Evolutionary conservation across 2,797 vertebrate genomes (phyloP).

Genomic region (Enteromius argenteus): DNA sequence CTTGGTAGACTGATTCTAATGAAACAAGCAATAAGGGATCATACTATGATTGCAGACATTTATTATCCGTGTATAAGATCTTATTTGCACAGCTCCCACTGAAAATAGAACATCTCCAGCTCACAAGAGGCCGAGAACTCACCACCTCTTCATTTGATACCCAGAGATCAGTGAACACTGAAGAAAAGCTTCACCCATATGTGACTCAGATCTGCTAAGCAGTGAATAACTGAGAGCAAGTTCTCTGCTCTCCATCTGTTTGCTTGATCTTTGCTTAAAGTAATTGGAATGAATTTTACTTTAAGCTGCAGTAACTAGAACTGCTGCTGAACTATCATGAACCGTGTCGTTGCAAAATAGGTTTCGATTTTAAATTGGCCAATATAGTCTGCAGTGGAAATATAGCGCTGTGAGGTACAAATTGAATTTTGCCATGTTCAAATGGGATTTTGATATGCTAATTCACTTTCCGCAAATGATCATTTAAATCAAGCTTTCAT

Average conservation of each 20-base stretch:
- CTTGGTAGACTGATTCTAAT: slow-evolving; percentile 61
- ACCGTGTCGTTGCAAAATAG: slow-evolving; percentile 15
- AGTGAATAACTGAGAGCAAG: slow-evolving; percentile 1
- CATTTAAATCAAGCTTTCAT: slow-evolving; percentile 12
- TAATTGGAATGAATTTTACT: slow-evolving; percentile 28
- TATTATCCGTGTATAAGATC: background rate
- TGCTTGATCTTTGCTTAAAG: slow-evolving; percentile 23
- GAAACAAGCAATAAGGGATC: slow-evolving; percentile 50
- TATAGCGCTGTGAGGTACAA: slow-evolving; percentile 20
- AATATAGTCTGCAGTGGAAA: slow-evolving; percentile 25
- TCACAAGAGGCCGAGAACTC: background rate
- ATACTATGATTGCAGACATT: background rate
- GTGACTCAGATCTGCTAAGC: slow-evolving; percentile 20
- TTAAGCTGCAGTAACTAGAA: slow-evolving; percentile 11
- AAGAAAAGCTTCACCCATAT: background rate
- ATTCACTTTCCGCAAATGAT: slow-evolving; percentile 21
- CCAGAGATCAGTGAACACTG: slow-evolving; percentile 1
- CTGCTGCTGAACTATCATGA: slow-evolving; percentile 23
- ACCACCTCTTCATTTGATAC: slow-evolving; percentile 10
- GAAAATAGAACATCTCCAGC: background rate
- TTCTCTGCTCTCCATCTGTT: slow-evolving; percentile 27
- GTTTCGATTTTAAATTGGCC: slow-evolving; percentile 11
- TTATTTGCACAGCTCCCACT: slow-evolving; percentile 4
- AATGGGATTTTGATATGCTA: slow-evolving; percentile 33
- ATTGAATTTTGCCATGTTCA: slow-evolving; percentile 20